Percentiles rank a stretch among this genome's conserved stretches.
Evolutionary conservation across 30 jellyfish, hydroid and myxozoan species (phyloP).

Genomic region (Chironex yamaguchii): DNA sequence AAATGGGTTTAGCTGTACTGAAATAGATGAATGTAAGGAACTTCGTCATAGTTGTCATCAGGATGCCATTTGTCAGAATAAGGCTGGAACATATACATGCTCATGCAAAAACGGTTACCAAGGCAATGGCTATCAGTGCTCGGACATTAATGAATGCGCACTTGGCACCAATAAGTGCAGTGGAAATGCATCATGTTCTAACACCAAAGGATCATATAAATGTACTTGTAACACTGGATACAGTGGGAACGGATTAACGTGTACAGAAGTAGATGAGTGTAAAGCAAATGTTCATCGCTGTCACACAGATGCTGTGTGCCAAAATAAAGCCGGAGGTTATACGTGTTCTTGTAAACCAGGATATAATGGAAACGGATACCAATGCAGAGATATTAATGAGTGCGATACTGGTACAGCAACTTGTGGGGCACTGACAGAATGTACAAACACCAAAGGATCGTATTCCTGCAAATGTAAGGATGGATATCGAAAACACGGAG

Average conservation of each 20-base stretch:
- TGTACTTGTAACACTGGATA: slow-evolving; percentile 39
- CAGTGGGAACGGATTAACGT: slow-evolving; percentile 3
- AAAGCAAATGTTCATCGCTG: neutral
- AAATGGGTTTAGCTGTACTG: slow-evolving; percentile 27
- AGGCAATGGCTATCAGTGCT: slow-evolving; percentile 6
- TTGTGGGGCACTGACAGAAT: too few relatives aligned
- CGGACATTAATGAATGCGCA: slow-evolving; percentile 8
- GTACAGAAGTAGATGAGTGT: slow-evolving; percentile 10
- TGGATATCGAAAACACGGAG: slow-evolving; percentile 1
- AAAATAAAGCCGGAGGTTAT: slow-evolving; percentile 6
- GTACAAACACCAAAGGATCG: too few relatives aligned
- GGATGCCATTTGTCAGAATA: neutral
- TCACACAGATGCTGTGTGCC: slow-evolving; percentile 1
- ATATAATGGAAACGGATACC: neutral
- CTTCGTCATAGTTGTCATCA: slow-evolving; percentile 1
- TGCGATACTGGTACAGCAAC: too few relatives aligned
- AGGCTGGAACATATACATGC: slow-evolving; percentile 16
- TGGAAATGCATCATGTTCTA: slow-evolving; percentile 1
- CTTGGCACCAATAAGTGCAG: slow-evolving; percentile 2
- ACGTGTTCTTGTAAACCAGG: slow-evolving; percentile 14
- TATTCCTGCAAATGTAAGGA: too few relatives aligned
- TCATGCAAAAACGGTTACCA: neutral
- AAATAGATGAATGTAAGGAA: slow-evolving; percentile 6
- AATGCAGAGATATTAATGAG: slow-evolving; percentile 6
- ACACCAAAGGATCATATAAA: slow-evolving; percentile 23